A percentile compares a stretch with the other conserved stretches of the same genome.
phyloP scores from a whole-genome alignment of 2,797 vertebrate species.

The Fundulus diaphanus region DNA sequence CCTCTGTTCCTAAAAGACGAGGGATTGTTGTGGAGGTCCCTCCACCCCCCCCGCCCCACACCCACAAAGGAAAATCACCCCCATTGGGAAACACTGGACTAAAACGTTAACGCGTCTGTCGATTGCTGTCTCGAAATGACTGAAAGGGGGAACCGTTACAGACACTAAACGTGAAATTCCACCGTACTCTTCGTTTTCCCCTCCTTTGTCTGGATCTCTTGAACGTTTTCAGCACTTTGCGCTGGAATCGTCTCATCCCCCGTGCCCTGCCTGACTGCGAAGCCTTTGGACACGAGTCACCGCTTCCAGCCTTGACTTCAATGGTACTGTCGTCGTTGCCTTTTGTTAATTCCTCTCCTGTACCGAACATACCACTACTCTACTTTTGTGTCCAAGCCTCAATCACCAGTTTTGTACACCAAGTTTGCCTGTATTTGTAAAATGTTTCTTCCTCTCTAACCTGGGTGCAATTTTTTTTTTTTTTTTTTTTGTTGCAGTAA shows the following conservation, averaged over 20 bases:
- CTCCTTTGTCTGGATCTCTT: constrained; percentile 41
- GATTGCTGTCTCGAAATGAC: constrained; percentile 56
- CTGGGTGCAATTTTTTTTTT: constrained; percentile 80
- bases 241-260: constrained; percentile 57
- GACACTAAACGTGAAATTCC: constrained; percentile 38
- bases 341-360: constrained; percentile 27
- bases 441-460: constrained; percentile 74
- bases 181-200: constrained; percentile 42
- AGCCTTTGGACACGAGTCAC: constrained; percentile 72
- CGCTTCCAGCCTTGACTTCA: constrained; percentile 82
- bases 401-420: constrained; percentile 74
- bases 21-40: constrained; percentile 58
- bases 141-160: constrained; percentile 28
- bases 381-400: constrained; percentile 63
- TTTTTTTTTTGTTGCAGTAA: constrained; percentile 78
- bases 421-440: constrained; percentile 76
- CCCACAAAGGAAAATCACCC: constrained; percentile 27
- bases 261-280: constrained; percentile 79
- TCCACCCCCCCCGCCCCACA: constrained; percentile 62
- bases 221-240: constrained; percentile 69
- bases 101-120: constrained; percentile 51
- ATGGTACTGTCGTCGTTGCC: constrained; percentile 75
- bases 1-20: constrained; percentile 25
- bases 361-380: constrained; percentile 81
- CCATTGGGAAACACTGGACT: constrained; percentile 75